Evolutionary conservation across 2,888 invertebrate species (phyloP).

Genomic region (Stenurella melanura): DNA sequence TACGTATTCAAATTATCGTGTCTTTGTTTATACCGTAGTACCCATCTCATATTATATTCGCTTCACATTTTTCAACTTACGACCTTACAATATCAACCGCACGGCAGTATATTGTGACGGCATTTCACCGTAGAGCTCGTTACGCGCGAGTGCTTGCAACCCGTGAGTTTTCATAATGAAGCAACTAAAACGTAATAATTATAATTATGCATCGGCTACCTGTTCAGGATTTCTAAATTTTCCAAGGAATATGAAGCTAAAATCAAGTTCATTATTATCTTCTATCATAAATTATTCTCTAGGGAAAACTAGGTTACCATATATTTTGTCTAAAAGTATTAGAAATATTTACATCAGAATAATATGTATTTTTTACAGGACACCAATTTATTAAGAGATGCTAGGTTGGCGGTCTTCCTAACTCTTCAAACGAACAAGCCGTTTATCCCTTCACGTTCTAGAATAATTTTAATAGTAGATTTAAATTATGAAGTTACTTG

Average conservation of each 20-base stretch:
- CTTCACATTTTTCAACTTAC: neutral
- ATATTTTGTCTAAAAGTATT: no score
- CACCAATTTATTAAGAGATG: no score
- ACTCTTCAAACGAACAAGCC: no score
- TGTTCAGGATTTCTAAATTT: neutral
- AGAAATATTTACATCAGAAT: no score
- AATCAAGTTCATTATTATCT: neutral
- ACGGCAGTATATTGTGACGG: neutral
- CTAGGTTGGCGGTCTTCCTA: no score
- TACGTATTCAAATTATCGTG: no score
- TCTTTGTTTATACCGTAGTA: no score
- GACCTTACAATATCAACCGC: neutral
- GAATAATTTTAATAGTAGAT: no score
- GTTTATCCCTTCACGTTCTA: no score
- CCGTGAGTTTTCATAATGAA: slow-evolving; percentile 57
- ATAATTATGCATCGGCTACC: slow-evolving; percentile 39
- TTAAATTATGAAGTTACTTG: no score
- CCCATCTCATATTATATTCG: neutral
- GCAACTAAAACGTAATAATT: slow-evolving; percentile 59
- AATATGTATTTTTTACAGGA: no score
- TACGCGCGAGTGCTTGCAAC: slow-evolving; percentile 45
- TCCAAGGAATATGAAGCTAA: neutral
- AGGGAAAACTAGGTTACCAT: neutral
- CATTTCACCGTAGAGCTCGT: slow-evolving; percentile 39
- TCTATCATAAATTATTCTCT: neutral